Base-by-base conservation (phyloP, 2,888 invertebrate genomes). In the Nasonovia ribisnigri region DNA sequence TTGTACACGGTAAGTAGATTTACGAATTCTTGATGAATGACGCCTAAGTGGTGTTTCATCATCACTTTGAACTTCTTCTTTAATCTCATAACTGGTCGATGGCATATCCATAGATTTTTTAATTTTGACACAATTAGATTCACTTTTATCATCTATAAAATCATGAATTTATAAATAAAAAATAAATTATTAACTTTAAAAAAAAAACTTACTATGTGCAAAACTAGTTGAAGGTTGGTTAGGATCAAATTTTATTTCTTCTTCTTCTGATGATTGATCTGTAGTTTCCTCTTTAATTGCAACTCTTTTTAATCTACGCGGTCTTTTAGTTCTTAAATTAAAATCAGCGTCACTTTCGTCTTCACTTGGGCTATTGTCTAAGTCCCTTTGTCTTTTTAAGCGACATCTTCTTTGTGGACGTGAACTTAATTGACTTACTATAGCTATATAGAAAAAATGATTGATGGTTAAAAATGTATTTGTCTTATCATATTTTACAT, bases 361-460 rank as follows among this genome's bases (percentile, higher is more conserved):
- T 77, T 93, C 93, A 90, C 90, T 94, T 36, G 89, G 93, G 87
- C 92, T 94, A 67, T 92, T 42, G 24, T 94, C 84, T 20, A 87
- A 91, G 94, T 88, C 90, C 87, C 87, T 94, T 94, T 90, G 94
- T 94, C 92, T 94, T 94, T 94, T 94, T 94, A 94, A 94, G 92
- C 57, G 87, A 84, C 89, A 94, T 94, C 60, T 92, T 67, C 92
- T 94, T 86, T 90, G 90, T 11, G 93, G 93, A 67, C 93, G 93
- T 51, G 93, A 93, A 93, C 93, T 93, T 42, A 93, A 67, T 1
- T 90, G 93, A 67, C 84, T 87, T 20, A 90, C 93, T 51, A 90
- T 84, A 90, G 93, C 93, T 93, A 67, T 67, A 46, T 16, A 92
- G 26, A 84, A 92, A 51, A 91, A 0, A 57, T 54, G 20, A n/a